Percentiles rank a stretch among this genome's conserved stretches.
Evolutionary conservation across 2,888 invertebrate genomes (phyloP).

Genomic region (Podabrus alpinus): DNA sequence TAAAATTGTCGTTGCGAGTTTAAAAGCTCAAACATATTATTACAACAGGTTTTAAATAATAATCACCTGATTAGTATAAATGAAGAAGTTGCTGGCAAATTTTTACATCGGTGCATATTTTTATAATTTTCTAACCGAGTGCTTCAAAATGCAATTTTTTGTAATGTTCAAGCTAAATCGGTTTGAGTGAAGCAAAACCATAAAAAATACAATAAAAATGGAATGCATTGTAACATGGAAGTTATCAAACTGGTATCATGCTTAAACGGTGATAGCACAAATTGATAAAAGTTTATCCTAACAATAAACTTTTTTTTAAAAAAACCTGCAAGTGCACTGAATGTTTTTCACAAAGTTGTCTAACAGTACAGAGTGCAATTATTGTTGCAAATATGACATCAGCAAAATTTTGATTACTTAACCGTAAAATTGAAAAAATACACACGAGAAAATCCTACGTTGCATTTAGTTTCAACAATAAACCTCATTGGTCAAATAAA

Average conservation of each 20-base stretch:
- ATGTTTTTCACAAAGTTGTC: slow-evolving; percentile 2
- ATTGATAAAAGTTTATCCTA: slow-evolving; percentile 28
- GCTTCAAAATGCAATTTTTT: background rate
- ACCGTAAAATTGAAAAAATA: slow-evolving; percentile 1
- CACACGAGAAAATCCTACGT: background rate
- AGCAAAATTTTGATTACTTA: background rate
- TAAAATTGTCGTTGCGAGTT: background rate
- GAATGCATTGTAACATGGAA: slow-evolving; percentile 1
- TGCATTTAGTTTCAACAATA: background rate
- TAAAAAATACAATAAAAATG: background rate
- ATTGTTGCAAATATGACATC: background rate
- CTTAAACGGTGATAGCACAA: slow-evolving; percentile 34
- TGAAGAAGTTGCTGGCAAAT: background rate
- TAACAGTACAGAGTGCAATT: slow-evolving; percentile 1
- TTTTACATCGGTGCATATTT: background rate
- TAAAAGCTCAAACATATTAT: background rate
- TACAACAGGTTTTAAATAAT: background rate
- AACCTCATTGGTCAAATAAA: background rate
- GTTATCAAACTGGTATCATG: slow-evolving; percentile 36
- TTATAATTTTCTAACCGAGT: background rate
- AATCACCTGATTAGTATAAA: background rate
- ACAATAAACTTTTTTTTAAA: slow-evolving; percentile 10
- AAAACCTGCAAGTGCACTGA: background rate
- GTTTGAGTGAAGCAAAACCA: background rate
- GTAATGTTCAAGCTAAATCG: background rate